Evolutionary conservation across 2,113 vertebrate species (phyloP).

Genomic region (Ictidomys tridecemlineatus): DNA sequence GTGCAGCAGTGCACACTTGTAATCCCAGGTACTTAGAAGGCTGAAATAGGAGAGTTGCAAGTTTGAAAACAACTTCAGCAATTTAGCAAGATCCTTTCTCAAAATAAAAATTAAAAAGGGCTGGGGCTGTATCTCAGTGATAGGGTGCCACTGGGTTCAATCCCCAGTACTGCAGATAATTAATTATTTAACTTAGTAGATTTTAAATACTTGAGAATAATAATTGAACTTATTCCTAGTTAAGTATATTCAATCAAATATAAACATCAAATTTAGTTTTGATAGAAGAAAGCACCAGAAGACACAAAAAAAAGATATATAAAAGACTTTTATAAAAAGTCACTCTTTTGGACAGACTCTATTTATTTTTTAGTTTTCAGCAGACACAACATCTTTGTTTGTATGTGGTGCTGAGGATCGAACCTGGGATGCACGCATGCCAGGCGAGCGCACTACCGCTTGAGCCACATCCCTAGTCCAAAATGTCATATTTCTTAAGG

Average conservation of each 20-base stretch:
- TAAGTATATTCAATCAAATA: background rate
- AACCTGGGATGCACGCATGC: no score
- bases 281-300: slow-evolving; percentile 18
- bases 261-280: slow-evolving; percentile 10
- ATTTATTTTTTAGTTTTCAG: no score
- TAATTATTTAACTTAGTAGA: no score
- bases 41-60: background rate
- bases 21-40: background rate
- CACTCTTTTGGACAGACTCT: background rate
- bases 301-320: slow-evolving; percentile 4
- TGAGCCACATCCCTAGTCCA: no score
- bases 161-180: background rate
- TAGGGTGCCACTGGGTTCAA: background rate
- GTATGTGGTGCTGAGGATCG: no score
- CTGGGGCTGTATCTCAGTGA: background rate
- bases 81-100: background rate
- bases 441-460: no score
- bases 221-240: background rate
- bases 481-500: background rate
- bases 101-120: background rate
- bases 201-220: slow-evolving; percentile 39
- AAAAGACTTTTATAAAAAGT: no score
- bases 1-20: background rate
- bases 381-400: no score
- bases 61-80: background rate